Percentiles rank a stretch among this genome's conserved stretches.
phyloP scores from a whole-genome alignment of 2,797 vertebrate genomes.

The Melanotaenia maccullochi region DNA sequence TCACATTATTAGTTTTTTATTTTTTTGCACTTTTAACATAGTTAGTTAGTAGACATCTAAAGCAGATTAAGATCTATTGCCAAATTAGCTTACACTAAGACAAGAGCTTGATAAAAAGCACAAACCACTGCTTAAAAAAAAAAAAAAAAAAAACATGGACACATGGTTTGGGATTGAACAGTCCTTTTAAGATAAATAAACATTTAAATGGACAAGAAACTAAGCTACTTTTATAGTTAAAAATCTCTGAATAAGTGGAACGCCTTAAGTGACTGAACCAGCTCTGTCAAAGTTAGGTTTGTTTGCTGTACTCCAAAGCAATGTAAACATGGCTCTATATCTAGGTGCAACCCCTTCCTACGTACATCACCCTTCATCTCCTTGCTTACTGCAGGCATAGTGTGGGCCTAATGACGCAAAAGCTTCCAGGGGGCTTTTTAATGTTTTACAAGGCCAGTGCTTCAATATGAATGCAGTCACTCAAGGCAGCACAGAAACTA shows the following conservation, averaged over 20 bases:
- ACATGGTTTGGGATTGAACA: background rate
- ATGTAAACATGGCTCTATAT: background rate
- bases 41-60: too few species aligned
- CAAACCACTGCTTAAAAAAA: background rate
- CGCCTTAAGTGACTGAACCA: background rate
- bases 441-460: constrained; percentile 78
- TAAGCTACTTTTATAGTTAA: background rate
- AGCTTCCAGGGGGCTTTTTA: constrained; percentile 71
- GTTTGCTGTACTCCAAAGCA: background rate
- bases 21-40: background rate
- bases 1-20: background rate
- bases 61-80: background rate
- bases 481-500: constrained; percentile 69
- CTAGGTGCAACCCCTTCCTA: constrained; percentile 3
- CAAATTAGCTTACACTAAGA: background rate
- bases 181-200: background rate
- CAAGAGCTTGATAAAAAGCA: background rate
- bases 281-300: background rate
- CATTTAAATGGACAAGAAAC: background rate
- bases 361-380: constrained; percentile 11
- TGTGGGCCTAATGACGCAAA: constrained; percentile 61
- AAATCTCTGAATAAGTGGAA: background rate
- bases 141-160: background rate
- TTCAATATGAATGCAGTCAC: constrained; percentile 76
- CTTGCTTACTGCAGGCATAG: constrained; percentile 28